Base-by-base conservation (phyloP, 2,113 vertebrate species). In the Pao palembangensis region DNA sequence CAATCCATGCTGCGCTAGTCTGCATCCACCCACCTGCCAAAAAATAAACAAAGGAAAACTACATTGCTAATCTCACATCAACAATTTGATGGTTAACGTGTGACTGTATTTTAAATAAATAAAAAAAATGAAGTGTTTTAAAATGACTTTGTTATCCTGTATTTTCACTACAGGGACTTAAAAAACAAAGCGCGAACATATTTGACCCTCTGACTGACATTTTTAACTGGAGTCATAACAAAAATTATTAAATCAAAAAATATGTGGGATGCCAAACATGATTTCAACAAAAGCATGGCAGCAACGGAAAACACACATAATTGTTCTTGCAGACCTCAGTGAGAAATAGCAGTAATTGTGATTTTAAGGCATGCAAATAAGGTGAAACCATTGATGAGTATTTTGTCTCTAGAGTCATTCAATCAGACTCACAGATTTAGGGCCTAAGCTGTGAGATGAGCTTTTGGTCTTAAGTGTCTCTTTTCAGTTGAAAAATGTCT, bases 391-490 rank as follows among this genome's bases (percentile, higher is more conserved):
- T 0, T 42, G 28, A 21, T 51, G 0, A 13, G 38, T n/a, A 55
- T 38, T 8, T 38, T 38, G 8, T 12, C 31, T 34, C 31, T 10
- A 1, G 31, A 34, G 31, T 34, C 31, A 42, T 12, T 42, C 13
- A 2, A 8, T 42, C 41, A 44, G 13, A 15, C 10, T 14, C 31
- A 46, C 49, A 4, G 47, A 49, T 42, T 67, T 72, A 75, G 82
- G 83, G 78, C 72, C 69, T 44, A 55, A 67, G 58, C 69, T 78
- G 71, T 58, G 61, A 67, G 54, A 70, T 71, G 46, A 57, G 23
- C 63, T 23, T 50, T 42, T 51, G 18, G 52, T 55, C 23, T 21
- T 50, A 20, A 50, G 10, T 20, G 14, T 58, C 50, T 58, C n/a
- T 4, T 41, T 65, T 57, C 57, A 25, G 58, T 54, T n/a, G 23